Base-by-base conservation (phyloP, 2,113 vertebrate species). In the Sterrhoptilus dennistouni region DNA sequence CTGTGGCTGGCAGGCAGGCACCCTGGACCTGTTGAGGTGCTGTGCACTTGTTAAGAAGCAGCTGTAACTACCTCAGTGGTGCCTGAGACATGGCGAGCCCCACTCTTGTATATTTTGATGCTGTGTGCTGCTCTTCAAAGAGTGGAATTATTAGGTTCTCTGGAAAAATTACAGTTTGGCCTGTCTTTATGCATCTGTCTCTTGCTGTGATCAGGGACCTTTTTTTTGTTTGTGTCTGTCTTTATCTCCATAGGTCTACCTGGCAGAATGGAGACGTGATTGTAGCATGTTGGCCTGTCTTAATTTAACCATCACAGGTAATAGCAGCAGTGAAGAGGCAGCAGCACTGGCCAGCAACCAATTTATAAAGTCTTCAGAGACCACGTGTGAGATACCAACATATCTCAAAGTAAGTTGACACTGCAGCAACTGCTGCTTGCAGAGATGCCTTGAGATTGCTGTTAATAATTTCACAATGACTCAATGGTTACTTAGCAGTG, bases 211-310 rank as follows among this genome's bases (percentile, higher is more conserved):
- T 56, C 42, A 50, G 56, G 65, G 61, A 68, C 40, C 76, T 16
- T 53, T 66, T 74, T 64, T 89, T 14, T 14, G 29, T 71, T 89
- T 70, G 60, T 36, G 44, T 27, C 78, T 93, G 66, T 94, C 53
- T 92, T 95, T 95, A 49, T 90, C 88, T 88, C 85, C 53, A 14
- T 64, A 76, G 90, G 82, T 83, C 82, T 90, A 18, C 45, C 14
- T 1, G 0, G n/a, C 50, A 80, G 93, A 92, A 77, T 50, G 63
- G 81, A 92, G 45, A 66, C 72, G 65, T 83, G 71, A 86, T 72
- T 92, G 66, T n/a, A 86, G 40, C 31, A 2, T 53, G 59, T 90
- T 93, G 50, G 18, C 59, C 38, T 83, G 36, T 76, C 90, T 88
- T 86, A 80, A 88, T 90, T 87, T 94, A 93, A 85, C n/a, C 5